Evolutionary conservation across 1,140 invertebrate genomes (phyloP).

Genomic region (Coelopa frigida): DNA sequence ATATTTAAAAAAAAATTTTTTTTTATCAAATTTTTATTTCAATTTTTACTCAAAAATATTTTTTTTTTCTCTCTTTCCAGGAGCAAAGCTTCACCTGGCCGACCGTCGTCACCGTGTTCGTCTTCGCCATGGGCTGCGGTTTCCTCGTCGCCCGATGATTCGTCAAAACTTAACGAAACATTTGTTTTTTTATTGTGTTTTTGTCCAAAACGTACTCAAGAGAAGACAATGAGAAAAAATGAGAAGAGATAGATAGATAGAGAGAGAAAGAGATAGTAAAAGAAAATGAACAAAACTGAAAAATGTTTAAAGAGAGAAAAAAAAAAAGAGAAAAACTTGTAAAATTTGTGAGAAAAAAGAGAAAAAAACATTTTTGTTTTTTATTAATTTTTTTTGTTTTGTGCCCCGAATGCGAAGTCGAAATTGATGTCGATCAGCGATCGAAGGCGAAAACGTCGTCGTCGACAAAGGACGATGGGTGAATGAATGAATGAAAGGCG

Average conservation of each 20-base stretch:
- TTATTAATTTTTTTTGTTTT: too few relatives aligned
- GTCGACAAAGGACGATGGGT: too few relatives aligned
- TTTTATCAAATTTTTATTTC: conserved; percentile 9
- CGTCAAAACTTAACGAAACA: too few relatives aligned
- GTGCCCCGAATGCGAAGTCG: too few relatives aligned
- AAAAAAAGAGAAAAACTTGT: too few relatives aligned
- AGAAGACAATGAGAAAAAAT: conserved; percentile 1
- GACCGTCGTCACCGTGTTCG: conserved; percentile 41
- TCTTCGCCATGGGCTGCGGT: conserved; percentile 43
- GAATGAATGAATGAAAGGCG: too few relatives aligned
- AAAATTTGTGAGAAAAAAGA: too few relatives aligned
- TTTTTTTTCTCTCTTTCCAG: conserved; percentile 18
- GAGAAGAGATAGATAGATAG: conserved; percentile 2
- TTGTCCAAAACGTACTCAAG: too few relatives aligned
- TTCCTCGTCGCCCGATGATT: conserved; percentile 44
- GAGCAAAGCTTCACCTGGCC: conserved; percentile 42
- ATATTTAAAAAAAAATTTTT: background rate
- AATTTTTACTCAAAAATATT: conserved; percentile 6
- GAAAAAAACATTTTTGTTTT: too few relatives aligned
- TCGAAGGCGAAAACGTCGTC: too few relatives aligned
- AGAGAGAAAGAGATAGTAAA: background rate
- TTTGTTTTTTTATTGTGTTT: too few relatives aligned
- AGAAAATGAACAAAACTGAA: background rate
- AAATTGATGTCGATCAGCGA: too few relatives aligned
- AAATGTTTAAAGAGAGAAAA: background rate